These are phyloP conservation scores for Ernsta delagoae DNA, from an alignment of 2,888 invertebrate species.

Conservation along the genomic window DNA sequence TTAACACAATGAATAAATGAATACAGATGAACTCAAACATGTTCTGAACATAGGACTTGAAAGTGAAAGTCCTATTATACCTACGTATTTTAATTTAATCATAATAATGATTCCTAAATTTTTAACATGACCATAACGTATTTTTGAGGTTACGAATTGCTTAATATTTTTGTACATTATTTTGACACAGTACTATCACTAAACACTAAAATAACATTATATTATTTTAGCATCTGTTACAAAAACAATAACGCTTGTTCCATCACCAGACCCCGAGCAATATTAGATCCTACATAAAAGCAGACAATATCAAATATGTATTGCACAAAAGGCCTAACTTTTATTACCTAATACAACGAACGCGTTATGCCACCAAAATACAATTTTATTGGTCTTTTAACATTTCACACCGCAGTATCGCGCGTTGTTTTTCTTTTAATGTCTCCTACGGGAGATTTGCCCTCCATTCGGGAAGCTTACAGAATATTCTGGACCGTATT, in stretches of 20 bases:
- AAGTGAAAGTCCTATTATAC: too few species aligned
- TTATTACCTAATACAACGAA: conserved; percentile 32
- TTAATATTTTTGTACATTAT: too few species aligned
- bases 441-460: conserved; percentile 36
- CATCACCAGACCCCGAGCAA: not conserved
- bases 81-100: too few species aligned
- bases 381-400: conserved; percentile 38
- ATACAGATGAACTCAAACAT: too few species aligned
- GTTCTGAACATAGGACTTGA: too few species aligned
- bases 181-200: too few species aligned
- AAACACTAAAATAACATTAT: too few species aligned
- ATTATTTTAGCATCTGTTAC: too few species aligned
- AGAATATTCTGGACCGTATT: conserved; percentile 32
- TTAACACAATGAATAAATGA: too few species aligned
- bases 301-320: conserved; percentile 24
- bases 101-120: too few species aligned
- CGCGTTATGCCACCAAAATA: conserved; percentile 27
- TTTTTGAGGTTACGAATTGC: too few species aligned
- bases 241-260: not conserved
- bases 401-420: conserved; percentile 38
- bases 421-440: conserved; percentile 37
- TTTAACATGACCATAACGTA: too few species aligned
- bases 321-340: conserved; percentile 27
- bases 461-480: conserved; percentile 33
- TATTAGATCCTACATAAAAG: not conserved